These are phyloP conservation scores for Coelopa pilipes DNA, from an alignment of 2,888 invertebrate species.

Conservation along the genomic window DNA sequence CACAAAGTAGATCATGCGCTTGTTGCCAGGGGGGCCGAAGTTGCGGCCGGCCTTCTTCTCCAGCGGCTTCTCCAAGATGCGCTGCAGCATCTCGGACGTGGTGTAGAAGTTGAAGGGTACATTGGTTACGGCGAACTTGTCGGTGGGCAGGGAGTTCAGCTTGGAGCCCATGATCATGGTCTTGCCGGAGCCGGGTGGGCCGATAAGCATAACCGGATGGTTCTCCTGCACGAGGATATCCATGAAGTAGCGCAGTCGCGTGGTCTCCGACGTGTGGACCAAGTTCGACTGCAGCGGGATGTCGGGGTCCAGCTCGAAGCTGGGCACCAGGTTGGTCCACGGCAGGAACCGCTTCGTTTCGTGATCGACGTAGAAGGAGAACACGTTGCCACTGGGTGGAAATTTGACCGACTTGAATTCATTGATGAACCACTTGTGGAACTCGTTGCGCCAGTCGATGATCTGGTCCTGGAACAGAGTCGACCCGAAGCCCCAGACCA, in stretches of 20 bases:
- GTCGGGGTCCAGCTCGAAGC: slow-evolving; percentile 87
- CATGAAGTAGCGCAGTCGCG: slow-evolving; percentile 86
- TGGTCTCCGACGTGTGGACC: slow-evolving; percentile 91
- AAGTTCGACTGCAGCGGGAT: slow-evolving; percentile 81
- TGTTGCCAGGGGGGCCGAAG: slow-evolving; percentile 93
- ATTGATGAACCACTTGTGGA: slow-evolving; percentile 93
- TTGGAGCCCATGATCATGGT: slow-evolving; percentile 91
- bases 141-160: slow-evolving; percentile 74
- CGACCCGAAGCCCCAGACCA: slow-evolving; percentile 95
- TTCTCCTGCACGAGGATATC: slow-evolving; percentile 81
- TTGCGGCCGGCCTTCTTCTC: slow-evolving; percentile 96
- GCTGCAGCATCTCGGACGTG: slow-evolving; percentile 90
- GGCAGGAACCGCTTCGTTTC: slow-evolving; percentile 86
- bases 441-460: slow-evolving; percentile 91
- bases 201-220: slow-evolving; percentile 91
- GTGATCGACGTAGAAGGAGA: slow-evolving; percentile 88
- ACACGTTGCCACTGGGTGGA: slow-evolving; percentile 84
- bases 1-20: slow-evolving; percentile 91
- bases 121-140: slow-evolving; percentile 84
- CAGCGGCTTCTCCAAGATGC: slow-evolving; percentile 87
- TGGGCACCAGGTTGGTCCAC: slow-evolving; percentile 84
- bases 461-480: slow-evolving; percentile 90
- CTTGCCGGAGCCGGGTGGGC: slow-evolving; percentile 90
- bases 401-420: slow-evolving; percentile 94
- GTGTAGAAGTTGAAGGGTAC: slow-evolving; percentile 97